phyloP scores from a whole-genome alignment of 2,888 invertebrate genomes.

The Epistrophe grossulariae region DNA sequence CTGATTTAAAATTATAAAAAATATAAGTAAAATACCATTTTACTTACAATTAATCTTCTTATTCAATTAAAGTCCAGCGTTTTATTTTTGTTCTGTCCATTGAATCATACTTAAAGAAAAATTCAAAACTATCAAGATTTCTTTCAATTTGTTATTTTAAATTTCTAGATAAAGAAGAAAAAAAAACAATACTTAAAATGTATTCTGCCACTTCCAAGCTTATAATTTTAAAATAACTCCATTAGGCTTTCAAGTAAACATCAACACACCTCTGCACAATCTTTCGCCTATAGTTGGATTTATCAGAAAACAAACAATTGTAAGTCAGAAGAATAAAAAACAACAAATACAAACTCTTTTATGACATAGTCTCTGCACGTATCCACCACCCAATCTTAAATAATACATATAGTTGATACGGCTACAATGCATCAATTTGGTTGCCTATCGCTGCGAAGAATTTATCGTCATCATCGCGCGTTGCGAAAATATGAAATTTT shows the following conservation, averaged over 20 bases:
- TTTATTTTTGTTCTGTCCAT: neutral
- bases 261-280: slow-evolving; percentile 52
- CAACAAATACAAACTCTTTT: slow-evolving; percentile 10
- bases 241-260: slow-evolving; percentile 43
- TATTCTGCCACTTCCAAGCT: neutral
- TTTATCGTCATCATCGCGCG: slow-evolving; percentile 37
- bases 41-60: neutral
- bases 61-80: neutral
- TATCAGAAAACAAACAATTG: slow-evolving; percentile 50
- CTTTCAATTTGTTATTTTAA: neutral
- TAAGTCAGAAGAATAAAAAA: neutral
- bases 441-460: slow-evolving; percentile 18
- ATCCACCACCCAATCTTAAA: neutral
- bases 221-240: slow-evolving; percentile 12
- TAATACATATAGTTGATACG: neutral
- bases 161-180: slow-evolving; percentile 14
- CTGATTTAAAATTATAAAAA: neutral
- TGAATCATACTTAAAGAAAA: neutral
- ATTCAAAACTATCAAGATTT: neutral
- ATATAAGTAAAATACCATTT: neutral
- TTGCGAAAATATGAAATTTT: slow-evolving; percentile 40
- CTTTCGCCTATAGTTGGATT: slow-evolving; percentile 27
- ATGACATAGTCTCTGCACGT: slow-evolving; percentile 34
- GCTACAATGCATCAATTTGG: slow-evolving; percentile 35
- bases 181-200: slow-evolving; percentile 2